Conservation (phyloP, 1,140 invertebrate species). For the Scaptomyza graminum region DNA sequence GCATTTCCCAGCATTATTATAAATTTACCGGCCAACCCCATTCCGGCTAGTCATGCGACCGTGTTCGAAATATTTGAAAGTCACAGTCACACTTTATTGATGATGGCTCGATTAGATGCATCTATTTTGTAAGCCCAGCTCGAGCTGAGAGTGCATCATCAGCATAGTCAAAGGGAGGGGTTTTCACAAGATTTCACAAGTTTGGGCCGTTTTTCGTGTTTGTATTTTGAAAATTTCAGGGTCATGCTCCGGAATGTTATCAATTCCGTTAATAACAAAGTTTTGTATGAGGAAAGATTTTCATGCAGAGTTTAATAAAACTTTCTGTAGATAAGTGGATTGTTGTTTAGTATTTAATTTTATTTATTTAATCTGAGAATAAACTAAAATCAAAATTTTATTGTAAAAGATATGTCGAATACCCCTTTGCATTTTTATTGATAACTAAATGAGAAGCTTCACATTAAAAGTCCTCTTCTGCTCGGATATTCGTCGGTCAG, state of each 20-base stretch:
- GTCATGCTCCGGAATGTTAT: constrained; percentile 48
- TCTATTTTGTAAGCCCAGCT: constrained; percentile 64
- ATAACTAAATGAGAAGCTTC: not conserved
- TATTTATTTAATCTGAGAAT: no score
- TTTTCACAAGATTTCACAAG: constrained; percentile 63
- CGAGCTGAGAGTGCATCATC: constrained; percentile 9
- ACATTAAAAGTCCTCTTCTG: constrained; percentile 9
- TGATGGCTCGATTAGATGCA: constrained; percentile 12
- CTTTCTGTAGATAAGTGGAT: not conserved
- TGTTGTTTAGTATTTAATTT: no score
- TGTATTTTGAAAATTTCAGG: constrained; percentile 54
- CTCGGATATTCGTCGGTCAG: constrained; percentile 37
- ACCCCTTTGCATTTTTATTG: not conserved
- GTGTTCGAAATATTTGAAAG: constrained; percentile 63
- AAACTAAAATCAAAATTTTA: no score
- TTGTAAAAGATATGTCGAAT: not conserved
- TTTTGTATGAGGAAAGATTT: constrained; percentile 21
- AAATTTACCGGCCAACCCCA: not conserved
- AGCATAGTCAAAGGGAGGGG: not conserved
- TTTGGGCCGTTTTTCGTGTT: constrained; percentile 16
- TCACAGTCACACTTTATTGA: constrained; percentile 49
- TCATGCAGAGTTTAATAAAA: not conserved
- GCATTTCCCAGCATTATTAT: constrained; percentile 21
- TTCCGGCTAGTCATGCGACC: constrained; percentile 32
- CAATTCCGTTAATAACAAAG: constrained; percentile 28